These are phyloP conservation scores for Hippopotamus amphibius DNA, from an alignment of 2,113 vertebrate species.

Conservation along the genomic window DNA sequence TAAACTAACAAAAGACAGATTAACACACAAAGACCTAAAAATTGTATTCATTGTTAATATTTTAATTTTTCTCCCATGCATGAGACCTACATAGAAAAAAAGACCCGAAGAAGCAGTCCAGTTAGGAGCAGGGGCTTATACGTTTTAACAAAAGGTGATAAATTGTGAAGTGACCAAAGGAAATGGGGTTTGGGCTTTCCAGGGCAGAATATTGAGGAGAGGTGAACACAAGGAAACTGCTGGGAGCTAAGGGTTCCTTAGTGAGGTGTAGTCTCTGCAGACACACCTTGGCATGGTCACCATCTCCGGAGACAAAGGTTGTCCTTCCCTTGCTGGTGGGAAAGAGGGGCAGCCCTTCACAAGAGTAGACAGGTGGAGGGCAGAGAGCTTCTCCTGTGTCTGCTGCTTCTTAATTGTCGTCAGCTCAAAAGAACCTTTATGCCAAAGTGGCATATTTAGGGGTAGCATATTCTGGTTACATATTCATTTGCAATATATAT, in stretches of 20 bases:
- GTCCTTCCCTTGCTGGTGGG: background rate
- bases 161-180: background rate
- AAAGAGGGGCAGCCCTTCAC: background rate
- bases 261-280: fast-evolving
- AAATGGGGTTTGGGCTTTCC: background rate
- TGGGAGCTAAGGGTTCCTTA: background rate
- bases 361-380: background rate
- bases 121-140: fast-evolving
- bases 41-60: background rate
- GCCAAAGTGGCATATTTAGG: background rate
- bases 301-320: background rate
- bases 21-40: background rate
- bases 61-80: background rate
- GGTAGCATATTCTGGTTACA: background rate
- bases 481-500: background rate
- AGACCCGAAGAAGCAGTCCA: background rate
- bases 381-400: background rate
- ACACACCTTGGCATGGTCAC: too few relatives aligned
- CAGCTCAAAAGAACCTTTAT: background rate
- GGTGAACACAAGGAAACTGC: background rate
- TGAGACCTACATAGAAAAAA: background rate
- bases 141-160: background rate
- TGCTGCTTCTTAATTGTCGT: background rate
- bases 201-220: background rate
- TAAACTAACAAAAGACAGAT: background rate